Evolutionary conservation across 2,113 vertebrate species (phyloP).

Genomic region (Lutjanus erythropterus): DNA sequence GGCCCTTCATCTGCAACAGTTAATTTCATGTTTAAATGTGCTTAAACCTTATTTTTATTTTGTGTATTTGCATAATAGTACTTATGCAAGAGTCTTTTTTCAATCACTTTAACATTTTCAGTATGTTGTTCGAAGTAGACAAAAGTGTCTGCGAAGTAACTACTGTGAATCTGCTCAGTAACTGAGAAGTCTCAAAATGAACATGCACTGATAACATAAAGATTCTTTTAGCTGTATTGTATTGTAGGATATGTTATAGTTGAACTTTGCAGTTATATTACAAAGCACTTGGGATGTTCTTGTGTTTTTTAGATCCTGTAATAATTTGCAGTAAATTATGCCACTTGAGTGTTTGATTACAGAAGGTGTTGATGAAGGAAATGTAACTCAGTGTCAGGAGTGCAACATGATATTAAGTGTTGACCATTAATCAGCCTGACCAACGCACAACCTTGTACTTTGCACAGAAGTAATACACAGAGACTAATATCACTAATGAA

Average conservation of each 20-base stretch:
- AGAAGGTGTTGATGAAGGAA: conserved; percentile 14
- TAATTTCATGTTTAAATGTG: conserved; percentile 47
- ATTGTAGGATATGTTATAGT: conserved; percentile 32
- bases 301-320: conserved; percentile 37
- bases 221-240: conserved; percentile 31
- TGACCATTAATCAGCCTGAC: conserved; percentile 32
- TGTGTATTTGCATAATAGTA: conserved; percentile 23
- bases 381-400: conserved; percentile 10
- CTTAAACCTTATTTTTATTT: conserved; percentile 34
- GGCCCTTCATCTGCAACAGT: conserved; percentile 39
- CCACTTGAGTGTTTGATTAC: conserved; percentile 33
- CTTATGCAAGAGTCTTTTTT: conserved; percentile 19
- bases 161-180: conserved; percentile 44
- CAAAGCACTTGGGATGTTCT: conserved; percentile 45
- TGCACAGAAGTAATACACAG: conserved; percentile 53
- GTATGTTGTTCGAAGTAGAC: conserved; percentile 28
- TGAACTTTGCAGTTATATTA: conserved; percentile 54
- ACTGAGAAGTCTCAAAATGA: conserved; percentile 31
- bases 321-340: conserved; percentile 39
- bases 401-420: conserved; percentile 14
- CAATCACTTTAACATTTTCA: conserved; percentile 29
- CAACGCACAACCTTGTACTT: conserved; percentile 43
- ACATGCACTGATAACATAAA: conserved; percentile 25
- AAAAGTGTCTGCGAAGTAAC: conserved; percentile 16
- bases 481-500: conserved; percentile 62